Base-by-base conservation (phyloP, 2,888 invertebrate genomes). In the Sisyra nigra region DNA sequence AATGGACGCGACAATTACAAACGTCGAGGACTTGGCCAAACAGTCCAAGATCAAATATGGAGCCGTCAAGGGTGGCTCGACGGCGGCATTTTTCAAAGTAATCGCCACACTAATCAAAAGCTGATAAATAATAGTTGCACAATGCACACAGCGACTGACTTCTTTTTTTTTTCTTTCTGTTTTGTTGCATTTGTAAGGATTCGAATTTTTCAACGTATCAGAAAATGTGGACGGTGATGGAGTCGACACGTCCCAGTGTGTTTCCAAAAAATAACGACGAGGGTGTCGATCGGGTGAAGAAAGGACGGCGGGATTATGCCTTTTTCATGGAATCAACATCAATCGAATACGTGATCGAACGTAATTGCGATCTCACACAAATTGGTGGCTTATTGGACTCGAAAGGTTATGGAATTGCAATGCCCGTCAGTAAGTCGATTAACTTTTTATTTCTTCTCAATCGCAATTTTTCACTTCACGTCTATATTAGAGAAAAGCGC, bases 1-100 rank as follows among this genome's bases (percentile, higher is more conserved):
- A 30, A 84, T 87, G 80, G 87, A 85, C 46, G 80, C 81, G 33
- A 85, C 89, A 2, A 92, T 97, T 46, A 82, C 83, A 57, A 83
- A 77, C 54, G 93, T 86, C 1, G 93, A 94, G 56, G 94, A 94
- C 62, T 70, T 97, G 46, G 86, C 91, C 1, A 76, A 80, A 55
- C 96, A 97, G 62, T 87, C 79, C n/a, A 87, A 87, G 63, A 92
- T 97, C 50, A 92, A 93, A 62, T 97, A 93, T 60, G 97, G 97
- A 3, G 82, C 84, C n/a, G 66, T 93, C n/a, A 54, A 59, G 32
- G 85, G 83, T 14, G 97, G 96, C 11, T 86, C 94, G 3, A 96
- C 96, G 0, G 76, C 77, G 54, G 75, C 79, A 1, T 97, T 97
- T 63, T 97, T 97, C 57, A 78, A 79, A 69, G 85, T 89, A 65